Conservation (phyloP, 2,888 invertebrate genomes). For the Nematopogon swammerdamellus region DNA sequence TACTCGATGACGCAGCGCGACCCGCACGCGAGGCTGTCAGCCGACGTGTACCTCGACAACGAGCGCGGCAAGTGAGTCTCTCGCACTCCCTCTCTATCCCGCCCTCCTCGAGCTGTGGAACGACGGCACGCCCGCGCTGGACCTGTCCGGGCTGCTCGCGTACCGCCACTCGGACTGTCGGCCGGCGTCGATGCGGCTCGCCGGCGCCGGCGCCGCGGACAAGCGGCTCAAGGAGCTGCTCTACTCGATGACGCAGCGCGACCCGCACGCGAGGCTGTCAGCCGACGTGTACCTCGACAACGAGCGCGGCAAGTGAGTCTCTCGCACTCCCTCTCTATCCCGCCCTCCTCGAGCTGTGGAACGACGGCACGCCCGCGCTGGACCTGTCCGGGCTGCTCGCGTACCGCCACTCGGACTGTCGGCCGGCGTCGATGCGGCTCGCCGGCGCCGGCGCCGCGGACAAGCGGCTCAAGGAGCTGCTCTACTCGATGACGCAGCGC, state of each 20-base stretch:
- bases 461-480: conserved; percentile 61
- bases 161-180: conserved; percentile 83
- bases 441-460: conserved; percentile 53
- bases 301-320: conserved; percentile 69
- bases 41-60: conserved; percentile 85
- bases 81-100: no score
- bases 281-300: conserved; percentile 88
- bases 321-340: no score
- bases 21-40: conserved; percentile 73
- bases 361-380: conserved; percentile 92
- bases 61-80: conserved; percentile 71
- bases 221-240: conserved; percentile 64
- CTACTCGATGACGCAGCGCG: conserved; percentile 83
- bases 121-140: conserved; percentile 92
- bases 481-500: conserved; percentile 83
- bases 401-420: conserved; percentile 81
- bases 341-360: conserved; percentile 92
- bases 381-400: conserved; percentile 89
- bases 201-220: conserved; percentile 52
- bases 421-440: conserved; percentile 43
- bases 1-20: conserved; percentile 86
- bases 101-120: conserved; percentile 94
- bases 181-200: conserved; percentile 36
- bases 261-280: conserved; percentile 72
- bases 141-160: conserved; percentile 85